These are phyloP conservation scores for Perca fluviatilis DNA, from an alignment of 2,113 vertebrate genomes.

Conservation along the genomic window DNA sequence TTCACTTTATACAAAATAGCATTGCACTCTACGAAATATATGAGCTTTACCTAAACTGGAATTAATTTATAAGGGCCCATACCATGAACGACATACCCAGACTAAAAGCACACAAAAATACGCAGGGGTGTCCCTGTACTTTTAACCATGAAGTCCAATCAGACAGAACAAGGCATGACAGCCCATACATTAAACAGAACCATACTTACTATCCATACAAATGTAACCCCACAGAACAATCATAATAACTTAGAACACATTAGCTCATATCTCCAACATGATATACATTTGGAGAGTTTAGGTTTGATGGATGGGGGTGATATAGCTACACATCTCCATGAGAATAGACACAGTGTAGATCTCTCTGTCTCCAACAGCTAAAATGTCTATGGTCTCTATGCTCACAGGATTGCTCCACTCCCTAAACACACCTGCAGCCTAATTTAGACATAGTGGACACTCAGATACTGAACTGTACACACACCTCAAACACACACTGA, in stretches of 20 bases:
- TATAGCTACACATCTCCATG: neutral
- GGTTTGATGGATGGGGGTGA: neutral
- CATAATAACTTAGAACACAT: neutral
- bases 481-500: neutral
- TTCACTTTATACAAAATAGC: neutral
- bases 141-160: neutral
- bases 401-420: constrained; percentile 44
- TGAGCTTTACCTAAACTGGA: neutral
- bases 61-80: neutral
- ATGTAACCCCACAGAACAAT: neutral
- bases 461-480: neutral
- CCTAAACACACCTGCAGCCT: constrained; percentile 44
- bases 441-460: constrained; percentile 33
- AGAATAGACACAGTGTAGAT: neutral
- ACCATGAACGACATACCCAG: neutral
- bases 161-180: neutral
- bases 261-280: neutral
- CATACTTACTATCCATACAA: neutral
- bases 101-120: neutral
- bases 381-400: constrained; percentile 29
- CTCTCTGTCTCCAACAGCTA: constrained; percentile 13
- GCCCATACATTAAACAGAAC: neutral
- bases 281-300: neutral
- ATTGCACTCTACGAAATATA: neutral
- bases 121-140: neutral